These are phyloP conservation scores for Hemiscyllium ocellatum DNA, from an alignment of 2,113 vertebrate genomes.

Conservation along the genomic window DNA sequence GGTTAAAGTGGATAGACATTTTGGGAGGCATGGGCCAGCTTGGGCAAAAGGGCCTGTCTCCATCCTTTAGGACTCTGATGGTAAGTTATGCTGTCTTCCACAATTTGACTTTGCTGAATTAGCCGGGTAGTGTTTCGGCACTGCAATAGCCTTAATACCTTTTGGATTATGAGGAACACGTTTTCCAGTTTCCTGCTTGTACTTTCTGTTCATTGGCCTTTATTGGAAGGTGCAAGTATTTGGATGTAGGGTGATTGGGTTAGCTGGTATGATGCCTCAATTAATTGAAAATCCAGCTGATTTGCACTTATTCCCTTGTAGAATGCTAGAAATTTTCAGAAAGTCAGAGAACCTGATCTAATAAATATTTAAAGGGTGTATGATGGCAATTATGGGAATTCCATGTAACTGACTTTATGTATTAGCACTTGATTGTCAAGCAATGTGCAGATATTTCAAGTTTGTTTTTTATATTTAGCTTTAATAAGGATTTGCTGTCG, in stretches of 20 bases:
- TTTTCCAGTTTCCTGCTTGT: neutral
- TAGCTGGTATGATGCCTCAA: neutral
- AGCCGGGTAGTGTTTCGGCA: neutral
- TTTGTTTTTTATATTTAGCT: slow-evolving; percentile 52
- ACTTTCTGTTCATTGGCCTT: neutral
- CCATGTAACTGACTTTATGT: neutral
- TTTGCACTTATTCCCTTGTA: neutral
- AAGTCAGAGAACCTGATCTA: neutral
- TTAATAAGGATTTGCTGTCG: slow-evolving; percentile 81
- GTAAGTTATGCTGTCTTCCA: neutral
- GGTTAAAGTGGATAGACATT: no score
- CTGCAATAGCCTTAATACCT: no score
- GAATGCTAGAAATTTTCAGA: neutral
- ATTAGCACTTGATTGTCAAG: neutral
- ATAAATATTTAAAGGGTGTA: neutral
- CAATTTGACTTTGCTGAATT: neutral
- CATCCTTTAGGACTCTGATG: no score
- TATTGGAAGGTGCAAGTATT: neutral
- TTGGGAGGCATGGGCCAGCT: no score
- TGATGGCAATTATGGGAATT: neutral
- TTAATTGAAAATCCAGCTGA: neutral
- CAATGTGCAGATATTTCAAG: neutral
- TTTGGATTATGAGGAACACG: no score
- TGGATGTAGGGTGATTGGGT: neutral
- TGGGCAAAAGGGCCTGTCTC: no score